A percentile compares a stretch with the other conserved stretches of the same genome.
Evolutionary conservation across 2,888 invertebrate genomes (phyloP).

Genomic region (Nomada fabriciana): DNA sequence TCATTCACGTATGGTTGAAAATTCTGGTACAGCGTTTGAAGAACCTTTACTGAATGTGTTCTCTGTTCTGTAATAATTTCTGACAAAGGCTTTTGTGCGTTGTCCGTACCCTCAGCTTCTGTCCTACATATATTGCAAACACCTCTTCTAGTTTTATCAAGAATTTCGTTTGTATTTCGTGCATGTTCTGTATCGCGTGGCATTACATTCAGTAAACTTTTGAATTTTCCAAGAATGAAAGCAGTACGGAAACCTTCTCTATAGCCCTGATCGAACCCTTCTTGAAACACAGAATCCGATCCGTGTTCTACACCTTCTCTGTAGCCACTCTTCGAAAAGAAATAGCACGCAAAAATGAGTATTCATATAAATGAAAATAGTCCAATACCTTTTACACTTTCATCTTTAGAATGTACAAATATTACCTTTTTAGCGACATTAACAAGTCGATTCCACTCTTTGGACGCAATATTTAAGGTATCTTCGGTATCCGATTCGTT

Average conservation of each 20-base stretch:
- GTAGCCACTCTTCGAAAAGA: slow-evolving; percentile 86
- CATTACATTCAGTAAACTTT: slow-evolving; percentile 78
- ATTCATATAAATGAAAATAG: neutral
- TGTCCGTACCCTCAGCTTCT: slow-evolving; percentile 50
- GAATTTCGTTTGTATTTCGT: slow-evolving; percentile 68
- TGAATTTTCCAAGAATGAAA: slow-evolving; percentile 86
- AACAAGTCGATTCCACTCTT: slow-evolving; percentile 76
- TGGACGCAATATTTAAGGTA: slow-evolving; percentile 74
- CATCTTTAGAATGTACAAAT: neutral
- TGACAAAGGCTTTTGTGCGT: slow-evolving; percentile 60
- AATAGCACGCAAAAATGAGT: neutral
- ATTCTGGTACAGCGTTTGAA: slow-evolving; percentile 75
- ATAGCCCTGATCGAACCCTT: slow-evolving; percentile 90
- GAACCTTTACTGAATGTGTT: slow-evolving; percentile 69
- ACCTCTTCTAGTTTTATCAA: slow-evolving; percentile 76
- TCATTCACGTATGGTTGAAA: slow-evolving; percentile 73
- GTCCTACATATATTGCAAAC: slow-evolving; percentile 76
- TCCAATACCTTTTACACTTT: neutral
- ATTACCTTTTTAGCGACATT: slow-evolving; percentile 73
- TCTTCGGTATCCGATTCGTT: slow-evolving; percentile 65
- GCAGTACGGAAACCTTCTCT: slow-evolving; percentile 88
- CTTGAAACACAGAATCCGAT: slow-evolving; percentile 87
- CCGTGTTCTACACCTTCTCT: slow-evolving; percentile 90
- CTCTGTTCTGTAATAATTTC: slow-evolving; percentile 77
- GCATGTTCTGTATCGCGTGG: slow-evolving; percentile 70